These are phyloP conservation scores for Chloroclysta siterata DNA, from an alignment of 2,888 invertebrate species.

Conservation along the genomic window DNA sequence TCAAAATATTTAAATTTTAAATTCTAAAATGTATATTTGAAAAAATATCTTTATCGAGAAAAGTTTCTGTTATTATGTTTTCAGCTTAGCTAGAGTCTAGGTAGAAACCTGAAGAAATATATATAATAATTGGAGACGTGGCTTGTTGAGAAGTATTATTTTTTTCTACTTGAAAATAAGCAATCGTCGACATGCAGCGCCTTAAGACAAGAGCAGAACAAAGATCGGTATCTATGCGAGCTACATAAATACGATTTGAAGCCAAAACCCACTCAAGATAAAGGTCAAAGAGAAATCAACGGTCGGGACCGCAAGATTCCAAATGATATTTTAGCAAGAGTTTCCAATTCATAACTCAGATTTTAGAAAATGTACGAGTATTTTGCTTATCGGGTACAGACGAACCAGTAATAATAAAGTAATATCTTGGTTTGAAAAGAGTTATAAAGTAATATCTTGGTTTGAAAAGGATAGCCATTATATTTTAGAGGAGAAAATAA, in stretches of 20 bases:
- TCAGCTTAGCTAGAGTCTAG: no score
- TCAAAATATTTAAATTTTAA: no score
- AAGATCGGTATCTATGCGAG: neutral
- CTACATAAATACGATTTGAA: neutral
- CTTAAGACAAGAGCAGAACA: neutral
- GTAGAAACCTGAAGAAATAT: no score
- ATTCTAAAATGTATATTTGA: no score
- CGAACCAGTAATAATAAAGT: neutral
- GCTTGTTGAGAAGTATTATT: no score
- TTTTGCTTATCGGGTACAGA: slow-evolving; percentile 4
- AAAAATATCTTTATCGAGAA: no score
- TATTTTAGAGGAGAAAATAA: neutral
- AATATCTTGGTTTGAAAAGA: neutral
- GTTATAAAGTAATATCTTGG: no score
- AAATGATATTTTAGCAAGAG: slow-evolving; percentile 3
- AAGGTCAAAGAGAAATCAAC: slow-evolving; percentile 2
- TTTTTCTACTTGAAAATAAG: no score
- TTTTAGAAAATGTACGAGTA: neutral
- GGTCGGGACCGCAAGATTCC: neutral
- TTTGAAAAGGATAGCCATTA: neutral
- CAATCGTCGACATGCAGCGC: no score
- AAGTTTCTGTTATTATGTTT: no score
- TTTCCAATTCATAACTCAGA: neutral
- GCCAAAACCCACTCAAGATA: slow-evolving; percentile 2
- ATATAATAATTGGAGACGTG: no score